Evolutionary conservation across 2,888 invertebrate genomes (phyloP), one percentile per base, ranked within the genome.

Genomic region (Latrodectus hesperus): DNA sequence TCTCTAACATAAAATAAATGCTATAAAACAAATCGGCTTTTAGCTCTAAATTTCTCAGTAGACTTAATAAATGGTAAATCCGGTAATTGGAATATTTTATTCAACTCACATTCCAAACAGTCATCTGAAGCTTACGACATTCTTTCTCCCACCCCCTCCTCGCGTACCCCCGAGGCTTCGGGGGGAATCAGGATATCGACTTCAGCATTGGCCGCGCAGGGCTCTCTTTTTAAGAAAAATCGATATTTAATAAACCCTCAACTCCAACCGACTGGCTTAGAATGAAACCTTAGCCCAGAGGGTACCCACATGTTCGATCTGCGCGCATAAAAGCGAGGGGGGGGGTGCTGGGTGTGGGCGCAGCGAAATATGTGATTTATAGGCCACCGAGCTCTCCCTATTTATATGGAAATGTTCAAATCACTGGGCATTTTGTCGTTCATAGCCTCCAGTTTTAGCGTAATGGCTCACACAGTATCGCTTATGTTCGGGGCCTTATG

Each of bases 391-490:
- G 67, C 81, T 53, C 76, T 77, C 53, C 86, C 86, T 87, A 87
- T 87, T 87, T 87, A 87, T 87, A 87, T 87, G 86, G 86, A 87
- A 87, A 87, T 87, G 86, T 82, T 87, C 86, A 71, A 81, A 87
- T 87, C 86, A 81, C 65, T 67, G 81, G 81, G 86, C 81, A 87
- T 87, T 87, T 87, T 87, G 86, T 82, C 86, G 86, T 87, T 82
- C 86, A 87, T 87, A 81, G 86, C 86, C 86, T 68, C 72, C 72
- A 87, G 81, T 87, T 87, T 81, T 76, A 82, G 77, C 76, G 86
- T 87, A 87, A 87, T 87, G 85, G 85, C 85, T 76, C 65, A 72
- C 84, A 74, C 74, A 68, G 80, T 80, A 86, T 86, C 85, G 85
- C 79, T 86, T 86, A 80, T 80, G 80, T 75, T 76, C 53, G 76